Evolutionary conservation across 2,113 vertebrate species (phyloP), one percentile per base, ranked within the genome.

Genomic region (Myiozetetes cayanensis): DNA sequence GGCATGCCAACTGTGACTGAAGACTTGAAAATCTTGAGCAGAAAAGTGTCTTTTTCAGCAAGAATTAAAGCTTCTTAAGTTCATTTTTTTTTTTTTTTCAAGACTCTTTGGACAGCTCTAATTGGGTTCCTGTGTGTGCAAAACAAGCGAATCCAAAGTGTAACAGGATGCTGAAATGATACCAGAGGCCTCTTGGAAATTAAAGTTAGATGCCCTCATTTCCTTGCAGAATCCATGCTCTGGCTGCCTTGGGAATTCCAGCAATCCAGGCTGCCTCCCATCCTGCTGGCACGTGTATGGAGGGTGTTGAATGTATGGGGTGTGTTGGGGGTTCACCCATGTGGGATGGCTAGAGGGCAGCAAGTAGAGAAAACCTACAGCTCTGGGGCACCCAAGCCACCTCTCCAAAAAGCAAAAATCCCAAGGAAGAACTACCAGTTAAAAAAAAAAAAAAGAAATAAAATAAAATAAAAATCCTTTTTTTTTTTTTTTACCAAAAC

Each of bases 281-380:
- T 39, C 39, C 82, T 58, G 14, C 20, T 1, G 1, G 17, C 7
- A 14, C 0, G 0, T 1, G 2, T 23, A 7, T 1, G 3, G 15
- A 62, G 2, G 18, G 43, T 16, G 12, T 9, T 1, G 12, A 53
- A 16, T 1, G 4, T 2, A 8, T 2, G 1, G 0, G 0, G 13
- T 17, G 4, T 14, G 20, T 3, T n/a, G 23, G 6, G 66, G 23
- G 2, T 18, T 80, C n/a, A 37, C 18, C 11, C 41, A 7, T 0
- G 1, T 2, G 14, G 33, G 33, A 24, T 1, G 8, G 33, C 35
- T 63, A 72, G 30, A 80, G 10, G 3, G 6, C 9, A 37, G 19
- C 17, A n/a, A 46, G 4, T 10, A 20, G 35, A 19, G 46, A 41
- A 24, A 10, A 50, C 30, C 35, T n/a, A 10, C 3, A 28, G 6